phyloP scores from a whole-genome alignment of 2,888 invertebrate species.

The Pelosia muscerda region DNA sequence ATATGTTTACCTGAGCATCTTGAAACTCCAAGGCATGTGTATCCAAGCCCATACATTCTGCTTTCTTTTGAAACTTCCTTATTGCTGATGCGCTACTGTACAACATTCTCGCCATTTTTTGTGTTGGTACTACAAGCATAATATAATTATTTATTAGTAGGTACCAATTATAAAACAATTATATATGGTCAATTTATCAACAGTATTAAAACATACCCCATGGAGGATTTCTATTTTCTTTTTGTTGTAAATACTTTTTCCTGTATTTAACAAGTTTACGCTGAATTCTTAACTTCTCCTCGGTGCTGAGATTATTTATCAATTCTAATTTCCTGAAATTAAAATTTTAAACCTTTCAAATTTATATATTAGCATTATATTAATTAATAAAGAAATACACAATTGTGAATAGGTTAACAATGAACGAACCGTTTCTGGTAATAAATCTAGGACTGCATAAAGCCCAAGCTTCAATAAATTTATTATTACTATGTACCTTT shows the following conservation, averaged over 20 bases:
- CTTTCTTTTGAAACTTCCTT: conserved; percentile 93
- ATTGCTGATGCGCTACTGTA: conserved; percentile 97
- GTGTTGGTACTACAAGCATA: conserved; percentile 92
- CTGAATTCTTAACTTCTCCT: conserved; percentile 91
- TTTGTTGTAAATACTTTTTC: conserved; percentile 92
- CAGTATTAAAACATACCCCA: conserved; percentile 90
- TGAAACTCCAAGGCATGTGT: conserved; percentile 93
- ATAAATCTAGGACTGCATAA: not conserved
- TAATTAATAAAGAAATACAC: not conserved
- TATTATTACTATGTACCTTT: conserved; percentile 69
- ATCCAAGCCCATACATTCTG: conserved; percentile 96
- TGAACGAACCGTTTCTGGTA: not conserved
- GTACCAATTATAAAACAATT: conserved; percentile 1
- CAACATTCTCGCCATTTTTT: conserved; percentile 96
- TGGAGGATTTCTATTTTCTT: conserved; percentile 91
- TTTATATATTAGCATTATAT: too few relatives aligned
- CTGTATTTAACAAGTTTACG: conserved; percentile 94
- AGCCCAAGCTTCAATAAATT: not conserved
- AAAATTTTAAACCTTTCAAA: not conserved
- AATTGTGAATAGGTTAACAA: not conserved
- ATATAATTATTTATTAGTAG: not conserved
- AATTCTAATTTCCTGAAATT: conserved; percentile 84
- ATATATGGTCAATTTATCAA: not conserved
- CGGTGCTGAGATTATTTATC: conserved; percentile 88
- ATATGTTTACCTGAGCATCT: conserved; percentile 89